Conservation (phyloP, 2,113 vertebrate species). For the Glaucomys volans region DNA sequence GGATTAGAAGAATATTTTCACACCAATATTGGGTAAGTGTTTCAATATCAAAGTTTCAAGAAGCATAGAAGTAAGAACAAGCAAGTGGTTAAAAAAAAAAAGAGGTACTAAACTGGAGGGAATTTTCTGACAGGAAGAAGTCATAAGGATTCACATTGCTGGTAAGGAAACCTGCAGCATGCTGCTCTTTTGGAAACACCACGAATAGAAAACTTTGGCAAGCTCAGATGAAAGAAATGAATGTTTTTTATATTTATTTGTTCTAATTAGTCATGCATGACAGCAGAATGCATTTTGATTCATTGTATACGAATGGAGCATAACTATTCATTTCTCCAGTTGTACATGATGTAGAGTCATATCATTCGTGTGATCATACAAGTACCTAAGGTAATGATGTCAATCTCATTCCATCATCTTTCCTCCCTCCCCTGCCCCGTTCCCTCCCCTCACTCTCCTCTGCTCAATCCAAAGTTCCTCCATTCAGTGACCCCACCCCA, state of each 20-base stretch:
- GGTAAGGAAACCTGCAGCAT: neutral
- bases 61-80: neutral
- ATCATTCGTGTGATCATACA: too few species aligned
- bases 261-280: too few species aligned
- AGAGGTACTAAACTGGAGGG: neutral
- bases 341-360: too few species aligned
- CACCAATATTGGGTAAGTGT: neutral
- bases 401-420: too few species aligned
- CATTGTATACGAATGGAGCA: too few species aligned
- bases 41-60: constrained; percentile 39
- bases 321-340: too few species aligned
- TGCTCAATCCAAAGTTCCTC: too few species aligned
- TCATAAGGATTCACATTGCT: neutral
- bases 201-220: constrained; percentile 33
- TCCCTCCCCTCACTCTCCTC: too few species aligned
- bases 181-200: neutral
- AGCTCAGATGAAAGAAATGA: neutral
- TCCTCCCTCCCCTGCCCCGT: too few species aligned
- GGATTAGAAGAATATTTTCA: constrained; percentile 33
- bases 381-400: too few species aligned
- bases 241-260: neutral
- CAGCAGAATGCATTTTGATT: too few species aligned
- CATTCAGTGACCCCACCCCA: too few species aligned
- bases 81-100: neutral
- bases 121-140: neutral